A percentile compares a stretch with the other conserved stretches of the same genome.
Conservation (phyloP, 2,888 invertebrate genomes). For the Apomyelois bistriatella region DNA sequence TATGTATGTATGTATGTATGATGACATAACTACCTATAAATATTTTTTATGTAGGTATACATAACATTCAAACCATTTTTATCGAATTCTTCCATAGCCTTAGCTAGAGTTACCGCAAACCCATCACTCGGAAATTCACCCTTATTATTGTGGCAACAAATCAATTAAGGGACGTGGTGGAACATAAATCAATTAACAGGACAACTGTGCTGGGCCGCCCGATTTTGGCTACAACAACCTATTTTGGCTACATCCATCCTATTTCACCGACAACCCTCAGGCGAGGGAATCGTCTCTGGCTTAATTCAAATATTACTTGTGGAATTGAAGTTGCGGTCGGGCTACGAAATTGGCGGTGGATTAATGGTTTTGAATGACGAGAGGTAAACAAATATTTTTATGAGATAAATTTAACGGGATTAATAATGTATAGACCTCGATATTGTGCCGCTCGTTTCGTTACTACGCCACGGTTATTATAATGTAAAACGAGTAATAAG, state of each 20-base stretch:
- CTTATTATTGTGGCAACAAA: conserved; percentile 68
- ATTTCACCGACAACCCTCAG: conserved; percentile 57
- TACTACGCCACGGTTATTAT: too few relatives aligned
- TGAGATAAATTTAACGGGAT: too few relatives aligned
- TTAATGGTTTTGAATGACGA: too few relatives aligned
- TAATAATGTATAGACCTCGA: too few relatives aligned
- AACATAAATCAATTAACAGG: conserved; percentile 73
- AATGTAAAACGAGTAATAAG: too few relatives aligned
- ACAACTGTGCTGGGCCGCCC: conserved; percentile 67
- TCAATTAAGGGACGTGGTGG: conserved; percentile 60
- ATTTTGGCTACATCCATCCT: conserved; percentile 57
- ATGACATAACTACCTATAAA: too few relatives aligned
- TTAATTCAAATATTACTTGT: conserved; percentile 76
- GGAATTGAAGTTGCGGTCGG: conserved; percentile 58
- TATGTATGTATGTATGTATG: too few relatives aligned
- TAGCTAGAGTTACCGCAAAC: conserved; percentile 23
- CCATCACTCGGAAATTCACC: conserved; percentile 59
- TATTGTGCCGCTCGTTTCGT: too few relatives aligned
- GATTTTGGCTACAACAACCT: conserved; percentile 59
- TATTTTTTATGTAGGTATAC: too few relatives aligned
- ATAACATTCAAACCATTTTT: too few relatives aligned
- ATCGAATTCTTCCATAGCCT: too few relatives aligned
- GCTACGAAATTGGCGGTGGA: conserved; percentile 30
- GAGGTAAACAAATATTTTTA: too few relatives aligned
- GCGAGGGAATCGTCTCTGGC: conserved; percentile 56